phyloP scores from a whole-genome alignment of 2,888 invertebrate species.

The Aspidiotus rigidus region DNA sequence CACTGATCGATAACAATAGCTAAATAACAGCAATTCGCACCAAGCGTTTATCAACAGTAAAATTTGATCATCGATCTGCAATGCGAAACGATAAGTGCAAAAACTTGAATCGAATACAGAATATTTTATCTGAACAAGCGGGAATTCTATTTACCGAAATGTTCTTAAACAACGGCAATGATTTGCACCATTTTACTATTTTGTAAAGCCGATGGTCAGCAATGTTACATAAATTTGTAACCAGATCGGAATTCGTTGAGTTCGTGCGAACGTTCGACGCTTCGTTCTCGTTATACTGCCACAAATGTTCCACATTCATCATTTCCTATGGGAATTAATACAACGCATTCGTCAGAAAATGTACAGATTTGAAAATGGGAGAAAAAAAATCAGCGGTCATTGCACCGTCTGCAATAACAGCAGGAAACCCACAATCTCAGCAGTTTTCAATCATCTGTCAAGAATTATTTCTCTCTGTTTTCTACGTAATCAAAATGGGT shows the following conservation, averaged over 20 bases:
- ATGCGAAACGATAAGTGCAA: conserved; percentile 7
- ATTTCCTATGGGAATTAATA: conserved; percentile 57
- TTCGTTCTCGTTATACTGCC: conserved; percentile 86
- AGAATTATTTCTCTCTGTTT: too few relatives aligned
- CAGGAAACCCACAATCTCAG: too few relatives aligned
- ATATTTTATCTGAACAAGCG: too few relatives aligned
- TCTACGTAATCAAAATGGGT: too few relatives aligned
- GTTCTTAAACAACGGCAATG: conserved; percentile 89
- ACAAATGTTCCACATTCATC: conserved; percentile 90
- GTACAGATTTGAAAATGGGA: too few relatives aligned
- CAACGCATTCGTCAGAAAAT: too few relatives aligned
- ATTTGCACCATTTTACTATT: conserved; percentile 98
- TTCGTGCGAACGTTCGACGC: conserved; percentile 34
- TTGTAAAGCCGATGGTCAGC: conserved; percentile 93
- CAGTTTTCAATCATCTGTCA: too few relatives aligned
- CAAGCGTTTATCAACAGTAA: conserved; percentile 93
- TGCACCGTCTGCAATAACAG: too few relatives aligned
- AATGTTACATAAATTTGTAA: conserved; percentile 83
- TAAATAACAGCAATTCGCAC: conserved; percentile 85
- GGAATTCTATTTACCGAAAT: conserved; percentile 58
- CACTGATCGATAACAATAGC: conserved; percentile 90
- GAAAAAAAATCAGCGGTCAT: too few relatives aligned
- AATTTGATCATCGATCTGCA: conserved; percentile 94
- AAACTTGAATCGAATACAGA: not conserved
- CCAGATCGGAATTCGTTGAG: conserved; percentile 41